Evolutionary conservation across 2,888 invertebrate genomes (phyloP).

Genomic region (Agrochola litura): DNA sequence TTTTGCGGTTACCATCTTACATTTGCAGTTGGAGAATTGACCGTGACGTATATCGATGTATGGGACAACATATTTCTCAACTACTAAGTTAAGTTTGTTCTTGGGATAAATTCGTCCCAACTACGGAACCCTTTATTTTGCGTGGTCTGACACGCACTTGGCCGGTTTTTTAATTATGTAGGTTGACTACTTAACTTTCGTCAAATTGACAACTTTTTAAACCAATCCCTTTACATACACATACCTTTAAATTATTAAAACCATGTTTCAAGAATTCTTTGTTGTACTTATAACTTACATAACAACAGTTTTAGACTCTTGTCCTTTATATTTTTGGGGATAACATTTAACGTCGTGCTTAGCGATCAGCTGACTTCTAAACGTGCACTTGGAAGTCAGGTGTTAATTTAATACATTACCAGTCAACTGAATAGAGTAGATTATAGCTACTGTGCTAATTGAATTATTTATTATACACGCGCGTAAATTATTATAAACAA

Average conservation of each 20-base stretch:
- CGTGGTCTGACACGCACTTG: too few species aligned
- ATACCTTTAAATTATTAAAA: neutral
- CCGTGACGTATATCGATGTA: too few species aligned
- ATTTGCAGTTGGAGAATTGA: too few species aligned
- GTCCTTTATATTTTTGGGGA: neutral
- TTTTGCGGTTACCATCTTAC: too few species aligned
- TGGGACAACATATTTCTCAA: too few species aligned
- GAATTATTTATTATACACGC: too few species aligned
- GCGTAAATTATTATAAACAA: neutral
- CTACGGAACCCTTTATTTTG: too few species aligned
- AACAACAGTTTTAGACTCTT: neutral
- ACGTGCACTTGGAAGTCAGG: conserved; percentile 4
- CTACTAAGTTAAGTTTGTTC: too few species aligned
- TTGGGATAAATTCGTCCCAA: too few species aligned
- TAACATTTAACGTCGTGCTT: too few species aligned
- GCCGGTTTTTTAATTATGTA: neutral
- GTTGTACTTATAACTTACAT: neutral
- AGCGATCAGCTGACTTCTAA: neutral
- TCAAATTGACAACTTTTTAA: neutral
- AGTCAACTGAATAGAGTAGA: conserved; percentile 11
- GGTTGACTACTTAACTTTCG: too few species aligned
- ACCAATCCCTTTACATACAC: too few species aligned
- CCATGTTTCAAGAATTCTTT: neutral
- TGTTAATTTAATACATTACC: conserved; percentile 47
- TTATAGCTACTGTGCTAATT: conserved; percentile 48